A percentile compares a stretch with the other conserved stretches of the same genome.
Evolutionary conservation across 2,113 vertebrate genomes (phyloP).

Genomic region (Cebidichthys violaceus): DNA sequence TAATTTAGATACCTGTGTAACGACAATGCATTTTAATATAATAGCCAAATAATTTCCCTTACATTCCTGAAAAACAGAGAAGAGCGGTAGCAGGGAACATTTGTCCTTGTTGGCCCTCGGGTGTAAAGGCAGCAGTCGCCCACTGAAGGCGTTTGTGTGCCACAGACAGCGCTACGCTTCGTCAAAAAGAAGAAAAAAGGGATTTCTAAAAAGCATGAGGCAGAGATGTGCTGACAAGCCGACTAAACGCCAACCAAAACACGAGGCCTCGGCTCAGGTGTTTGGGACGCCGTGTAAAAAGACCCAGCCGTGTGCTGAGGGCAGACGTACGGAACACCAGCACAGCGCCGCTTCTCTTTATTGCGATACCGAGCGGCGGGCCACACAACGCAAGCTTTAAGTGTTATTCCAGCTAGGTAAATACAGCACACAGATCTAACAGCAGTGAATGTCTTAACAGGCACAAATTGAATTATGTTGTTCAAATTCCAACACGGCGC

Average conservation of each 20-base stretch:
- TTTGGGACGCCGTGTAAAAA: constrained; percentile 21
- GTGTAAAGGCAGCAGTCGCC: constrained; percentile 18
- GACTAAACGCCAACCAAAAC: constrained; percentile 77
- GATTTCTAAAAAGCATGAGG: constrained; percentile 36
- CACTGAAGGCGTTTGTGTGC: constrained; percentile 54
- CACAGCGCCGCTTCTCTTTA: constrained; percentile 59
- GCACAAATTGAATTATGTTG: constrained; percentile 76
- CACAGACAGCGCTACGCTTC: constrained; percentile 42
- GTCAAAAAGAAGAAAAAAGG: constrained; percentile 5
- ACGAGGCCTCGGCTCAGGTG: constrained; percentile 52
- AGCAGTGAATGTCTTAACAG: constrained; percentile 71
- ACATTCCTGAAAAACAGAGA: constrained; percentile 18
- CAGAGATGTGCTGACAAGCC: constrained; percentile 74
- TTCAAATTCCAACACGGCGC: constrained; percentile 47
- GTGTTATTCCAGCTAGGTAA: constrained; percentile 83
- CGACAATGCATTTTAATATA: constrained; percentile 15
- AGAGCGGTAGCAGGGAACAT: constrained; percentile 19
- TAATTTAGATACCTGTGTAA: background rate
- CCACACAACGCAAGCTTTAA: constrained; percentile 44
- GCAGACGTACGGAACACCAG: constrained; percentile 67
- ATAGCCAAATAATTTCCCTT: constrained; percentile 15
- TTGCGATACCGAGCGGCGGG: constrained; percentile 59
- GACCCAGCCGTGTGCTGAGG: constrained; percentile 42
- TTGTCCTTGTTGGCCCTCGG: constrained; percentile 36
- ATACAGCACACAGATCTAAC: constrained; percentile 67